phyloP scores from a whole-genome alignment of 2,888 invertebrate genomes.

The Leucophenga montana region DNA sequence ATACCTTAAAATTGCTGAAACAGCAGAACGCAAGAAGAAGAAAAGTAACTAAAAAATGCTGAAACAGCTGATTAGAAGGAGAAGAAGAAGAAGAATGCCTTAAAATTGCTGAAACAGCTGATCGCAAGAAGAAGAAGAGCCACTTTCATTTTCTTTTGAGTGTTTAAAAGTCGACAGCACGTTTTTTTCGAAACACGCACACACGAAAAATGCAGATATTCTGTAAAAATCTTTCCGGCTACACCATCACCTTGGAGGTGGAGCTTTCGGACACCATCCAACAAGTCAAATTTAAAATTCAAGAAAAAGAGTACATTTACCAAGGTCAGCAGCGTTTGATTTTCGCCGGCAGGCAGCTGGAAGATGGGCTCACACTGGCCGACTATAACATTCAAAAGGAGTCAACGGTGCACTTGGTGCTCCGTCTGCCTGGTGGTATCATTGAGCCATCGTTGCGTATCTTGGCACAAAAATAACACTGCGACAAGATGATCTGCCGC shows the following conservation, averaged over 20 bases:
- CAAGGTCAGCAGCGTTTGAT: constrained; percentile 93
- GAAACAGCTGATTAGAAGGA: too few species aligned
- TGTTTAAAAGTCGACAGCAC: too few species aligned
- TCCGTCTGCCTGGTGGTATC: constrained; percentile 94
- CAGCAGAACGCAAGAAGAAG: too few species aligned
- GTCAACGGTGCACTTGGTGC: constrained; percentile 94
- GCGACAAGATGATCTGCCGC: constrained; percentile 99
- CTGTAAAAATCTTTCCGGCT: constrained; percentile 94
- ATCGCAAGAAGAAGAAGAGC: too few species aligned
- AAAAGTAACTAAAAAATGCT: too few species aligned
- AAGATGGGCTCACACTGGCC: constrained; percentile 92
- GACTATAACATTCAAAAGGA: constrained; percentile 97
- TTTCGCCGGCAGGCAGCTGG: constrained; percentile 94
- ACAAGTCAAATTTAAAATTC: constrained; percentile 95
- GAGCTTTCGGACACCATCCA: constrained; percentile 95
- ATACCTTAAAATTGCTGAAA: too few species aligned
- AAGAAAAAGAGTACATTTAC: constrained; percentile 93
- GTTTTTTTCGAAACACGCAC: constrained; percentile 27
- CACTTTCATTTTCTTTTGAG: too few species aligned
- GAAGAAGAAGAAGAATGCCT: too few species aligned
- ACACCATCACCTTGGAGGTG: constrained; percentile 93
- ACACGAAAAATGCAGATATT: constrained; percentile 90
- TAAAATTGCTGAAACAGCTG: too few species aligned
- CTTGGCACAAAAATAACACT: constrained; percentile 99
- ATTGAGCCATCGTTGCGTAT: constrained; percentile 98